Evolutionary conservation across 1,140 invertebrate genomes (phyloP).

Genomic region (Neotoxoptera formosana): DNA sequence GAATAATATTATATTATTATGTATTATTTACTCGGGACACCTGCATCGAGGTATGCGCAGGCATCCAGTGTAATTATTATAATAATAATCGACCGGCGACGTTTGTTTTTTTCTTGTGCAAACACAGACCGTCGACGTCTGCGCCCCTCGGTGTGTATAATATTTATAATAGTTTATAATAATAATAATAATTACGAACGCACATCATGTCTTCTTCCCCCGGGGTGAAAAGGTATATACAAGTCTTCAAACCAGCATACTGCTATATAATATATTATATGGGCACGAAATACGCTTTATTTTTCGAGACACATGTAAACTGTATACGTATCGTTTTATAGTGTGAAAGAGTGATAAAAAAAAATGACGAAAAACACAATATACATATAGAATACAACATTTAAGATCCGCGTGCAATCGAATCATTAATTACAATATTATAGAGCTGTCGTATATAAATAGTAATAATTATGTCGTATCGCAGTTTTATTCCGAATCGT

Average conservation of each 20-base stretch:
- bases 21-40: neutral
- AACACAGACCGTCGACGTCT: constrained; percentile 18
- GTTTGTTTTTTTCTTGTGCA: constrained; percentile 40
- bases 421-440: too few species aligned
- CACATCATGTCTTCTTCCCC: constrained; percentile 12
- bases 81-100: constrained; percentile 33
- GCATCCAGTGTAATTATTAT: neutral
- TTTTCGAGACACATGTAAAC: too few species aligned
- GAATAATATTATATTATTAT: neutral
- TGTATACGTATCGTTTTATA: too few species aligned
- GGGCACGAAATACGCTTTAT: neutral
- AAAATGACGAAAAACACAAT: neutral
- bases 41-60: neutral
- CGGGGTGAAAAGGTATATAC: neutral
- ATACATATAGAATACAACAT: too few species aligned
- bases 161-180: neutral
- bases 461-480: too few species aligned
- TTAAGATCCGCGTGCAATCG: too few species aligned
- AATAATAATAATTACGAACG: constrained; percentile 27
- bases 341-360: neutral
- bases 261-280: too few species aligned
- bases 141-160: neutral
- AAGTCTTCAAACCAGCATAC: neutral
- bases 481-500: neutral
- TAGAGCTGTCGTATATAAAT: too few species aligned